A percentile compares a stretch with the other conserved stretches of the same genome.
These are phyloP conservation scores for Schizaphis graminum DNA, from an alignment of 2,888 invertebrate genomes.

Conservation along the genomic window DNA sequence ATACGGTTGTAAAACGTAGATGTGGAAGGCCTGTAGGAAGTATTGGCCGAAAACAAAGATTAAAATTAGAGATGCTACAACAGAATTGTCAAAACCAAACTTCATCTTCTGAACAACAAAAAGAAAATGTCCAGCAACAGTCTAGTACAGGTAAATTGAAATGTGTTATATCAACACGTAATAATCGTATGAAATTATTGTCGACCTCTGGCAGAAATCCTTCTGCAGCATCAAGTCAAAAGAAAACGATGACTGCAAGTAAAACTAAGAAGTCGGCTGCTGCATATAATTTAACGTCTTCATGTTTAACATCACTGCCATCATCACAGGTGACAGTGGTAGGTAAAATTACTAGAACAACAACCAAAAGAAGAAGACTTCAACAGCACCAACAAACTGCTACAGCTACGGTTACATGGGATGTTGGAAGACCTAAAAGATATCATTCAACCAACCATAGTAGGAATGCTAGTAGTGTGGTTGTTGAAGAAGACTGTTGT, in stretches of 20 bases:
- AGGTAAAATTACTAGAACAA: slow-evolving; percentile 32
- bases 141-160: slow-evolving; percentile 45
- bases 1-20: background rate
- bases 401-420: slow-evolving; percentile 36
- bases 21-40: slow-evolving; percentile 54
- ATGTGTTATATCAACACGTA: slow-evolving; percentile 58
- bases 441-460: slow-evolving; percentile 40
- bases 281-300: slow-evolving; percentile 38
- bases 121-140: slow-evolving; percentile 32
- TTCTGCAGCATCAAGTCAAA: background rate
- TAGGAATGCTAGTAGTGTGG: background rate
- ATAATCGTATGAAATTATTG: slow-evolving; percentile 55
- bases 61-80: slow-evolving; percentile 18
- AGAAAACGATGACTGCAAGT: background rate
- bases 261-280: slow-evolving; percentile 26
- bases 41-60: slow-evolving; percentile 6
- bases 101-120: slow-evolving; percentile 28
- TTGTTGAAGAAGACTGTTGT: slow-evolving; percentile 44
- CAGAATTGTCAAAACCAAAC: slow-evolving; percentile 11
- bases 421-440: slow-evolving; percentile 49
- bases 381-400: slow-evolving; percentile 31
- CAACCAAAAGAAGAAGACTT: slow-evolving; percentile 16
- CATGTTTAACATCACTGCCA: slow-evolving; percentile 1
- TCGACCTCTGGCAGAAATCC: background rate
- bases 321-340: background rate